A percentile compares a stretch with the other conserved stretches of the same genome.
These are phyloP conservation scores for Thinocorus orbignyianus DNA, from an alignment of 2,113 vertebrate genomes.

Conservation along the genomic window DNA sequence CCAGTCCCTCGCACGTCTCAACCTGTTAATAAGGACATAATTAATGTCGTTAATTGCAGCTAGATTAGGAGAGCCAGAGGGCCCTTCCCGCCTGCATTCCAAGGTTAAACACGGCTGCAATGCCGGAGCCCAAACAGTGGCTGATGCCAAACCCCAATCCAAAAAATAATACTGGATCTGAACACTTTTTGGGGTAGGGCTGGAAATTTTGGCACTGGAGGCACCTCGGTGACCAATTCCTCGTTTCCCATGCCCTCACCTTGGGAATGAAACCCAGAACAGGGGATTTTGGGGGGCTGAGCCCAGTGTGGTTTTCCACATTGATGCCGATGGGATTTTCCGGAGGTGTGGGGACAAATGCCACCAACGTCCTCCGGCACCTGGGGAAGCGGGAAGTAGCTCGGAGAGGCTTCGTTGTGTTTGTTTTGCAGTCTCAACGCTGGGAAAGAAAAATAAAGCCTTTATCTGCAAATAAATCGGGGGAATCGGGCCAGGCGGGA, in stretches of 20 bases:
- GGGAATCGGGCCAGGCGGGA: neutral
- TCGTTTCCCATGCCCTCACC: neutral
- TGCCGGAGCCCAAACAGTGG: neutral
- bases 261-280: neutral
- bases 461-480: neutral
- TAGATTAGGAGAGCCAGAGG: neutral
- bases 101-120: neutral
- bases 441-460: conserved; percentile 58
- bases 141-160: neutral
- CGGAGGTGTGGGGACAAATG: accelerated
- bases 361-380: neutral
- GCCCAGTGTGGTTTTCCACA: neutral
- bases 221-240: accelerated
- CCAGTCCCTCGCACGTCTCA: accelerated
- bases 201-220: neutral
- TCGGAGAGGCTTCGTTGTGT: neutral
- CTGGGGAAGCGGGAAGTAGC: neutral
- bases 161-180: neutral
- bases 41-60: neutral
- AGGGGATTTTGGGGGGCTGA: neutral
- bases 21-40: neutral
- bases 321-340: neutral
- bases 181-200: neutral
- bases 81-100: neutral
- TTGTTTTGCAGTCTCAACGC: neutral